Conservation (phyloP, 2,113 vertebrate species). For the Cyprinodon tularosa region DNA sequence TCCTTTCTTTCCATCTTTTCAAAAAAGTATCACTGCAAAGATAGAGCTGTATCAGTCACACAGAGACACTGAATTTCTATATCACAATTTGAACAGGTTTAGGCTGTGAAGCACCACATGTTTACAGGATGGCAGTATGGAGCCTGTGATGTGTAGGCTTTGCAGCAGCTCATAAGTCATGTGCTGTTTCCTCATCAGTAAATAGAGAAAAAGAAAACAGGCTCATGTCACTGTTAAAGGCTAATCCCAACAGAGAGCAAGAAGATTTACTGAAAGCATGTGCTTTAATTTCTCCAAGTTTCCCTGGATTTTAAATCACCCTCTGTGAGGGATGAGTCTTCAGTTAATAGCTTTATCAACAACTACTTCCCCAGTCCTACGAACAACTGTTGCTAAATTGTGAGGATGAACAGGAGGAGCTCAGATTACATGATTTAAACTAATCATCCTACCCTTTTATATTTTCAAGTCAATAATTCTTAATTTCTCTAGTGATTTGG, state of each 20-base stretch:
- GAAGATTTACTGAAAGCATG: slow-evolving; percentile 70
- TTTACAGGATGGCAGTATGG: slow-evolving; percentile 5
- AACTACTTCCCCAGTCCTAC: slow-evolving; percentile 12
- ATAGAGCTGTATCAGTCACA: not conserved
- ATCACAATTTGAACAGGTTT: slow-evolving; percentile 1
- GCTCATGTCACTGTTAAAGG: slow-evolving; percentile 40
- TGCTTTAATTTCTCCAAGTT: slow-evolving; percentile 72
- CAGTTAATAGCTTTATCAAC: slow-evolving; percentile 70
- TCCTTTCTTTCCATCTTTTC: too few relatives aligned
- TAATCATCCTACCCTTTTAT: not conserved
- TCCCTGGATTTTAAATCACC: slow-evolving; percentile 68
- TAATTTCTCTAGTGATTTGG: slow-evolving; percentile 23
- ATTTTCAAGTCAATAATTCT: slow-evolving; percentile 23
- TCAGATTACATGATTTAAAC: slow-evolving; percentile 9
- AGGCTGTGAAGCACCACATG: not conserved
- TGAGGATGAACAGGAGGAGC: not conserved
- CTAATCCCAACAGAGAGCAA: slow-evolving; percentile 46
- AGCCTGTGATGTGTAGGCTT: not conserved
- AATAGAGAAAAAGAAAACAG: slow-evolving; percentile 50
- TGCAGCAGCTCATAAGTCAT: slow-evolving; percentile 42
- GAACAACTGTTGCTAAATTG: slow-evolving; percentile 8
- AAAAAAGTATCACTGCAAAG: not conserved
- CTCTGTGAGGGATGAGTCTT: slow-evolving; percentile 19
- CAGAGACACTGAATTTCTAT: not conserved
- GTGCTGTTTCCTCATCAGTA: slow-evolving; percentile 64